phyloP scores from a whole-genome alignment of 2,797 vertebrate genomes.

The Eospalax fontanierii region DNA sequence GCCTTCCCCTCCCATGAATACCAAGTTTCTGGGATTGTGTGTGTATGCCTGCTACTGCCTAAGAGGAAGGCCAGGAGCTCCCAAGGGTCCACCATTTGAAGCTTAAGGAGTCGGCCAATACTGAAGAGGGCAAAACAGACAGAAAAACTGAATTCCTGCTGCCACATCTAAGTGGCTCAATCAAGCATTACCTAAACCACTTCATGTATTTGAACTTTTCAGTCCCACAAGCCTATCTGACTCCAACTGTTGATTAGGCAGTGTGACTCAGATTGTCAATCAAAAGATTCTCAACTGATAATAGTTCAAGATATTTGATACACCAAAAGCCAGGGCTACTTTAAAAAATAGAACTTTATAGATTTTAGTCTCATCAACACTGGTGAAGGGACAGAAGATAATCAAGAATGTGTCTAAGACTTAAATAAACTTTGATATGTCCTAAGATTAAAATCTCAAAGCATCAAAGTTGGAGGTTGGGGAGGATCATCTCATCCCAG shows the following conservation, averaged over 20 bases:
- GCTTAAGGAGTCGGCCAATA: neutral
- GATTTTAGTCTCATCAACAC: conserved; percentile 47
- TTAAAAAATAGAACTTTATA: conserved; percentile 33
- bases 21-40: neutral
- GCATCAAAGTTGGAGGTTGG: neutral
- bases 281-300: conserved; percentile 23
- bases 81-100: neutral
- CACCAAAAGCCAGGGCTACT: conserved; percentile 26
- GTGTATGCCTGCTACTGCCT: neutral
- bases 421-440: conserved; percentile 56
- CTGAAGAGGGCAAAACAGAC: conserved; percentile 1
- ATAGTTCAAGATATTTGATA: conserved; percentile 45
- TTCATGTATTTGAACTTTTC: conserved; percentile 32
- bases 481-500: neutral
- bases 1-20: neutral
- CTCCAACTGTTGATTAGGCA: neutral
- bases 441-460: conserved; percentile 68
- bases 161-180: conserved; percentile 29
- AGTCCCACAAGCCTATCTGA: neutral
- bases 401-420: conserved; percentile 50
- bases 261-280: neutral
- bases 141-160: conserved; percentile 12
- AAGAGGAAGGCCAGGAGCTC: conserved; percentile 15
- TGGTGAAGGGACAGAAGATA: neutral
- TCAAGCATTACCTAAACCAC: conserved; percentile 44